A percentile compares a stretch with the other conserved stretches of the same genome.
Conservation (phyloP, 92 coral and sea anemone genomes). For the Heliopora coerulea region DNA sequence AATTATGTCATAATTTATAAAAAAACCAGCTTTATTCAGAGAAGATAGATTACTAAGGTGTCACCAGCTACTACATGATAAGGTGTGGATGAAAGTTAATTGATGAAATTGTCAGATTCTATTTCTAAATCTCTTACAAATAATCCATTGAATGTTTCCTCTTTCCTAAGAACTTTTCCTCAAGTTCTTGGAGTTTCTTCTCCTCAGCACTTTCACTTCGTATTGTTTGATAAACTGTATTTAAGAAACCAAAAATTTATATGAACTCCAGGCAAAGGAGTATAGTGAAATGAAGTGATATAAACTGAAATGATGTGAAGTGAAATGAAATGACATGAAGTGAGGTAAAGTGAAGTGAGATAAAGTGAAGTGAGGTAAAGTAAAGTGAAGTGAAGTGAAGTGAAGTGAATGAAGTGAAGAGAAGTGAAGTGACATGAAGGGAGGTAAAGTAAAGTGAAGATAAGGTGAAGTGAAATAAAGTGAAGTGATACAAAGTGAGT, state of each 20-base stretch:
- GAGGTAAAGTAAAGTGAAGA: not conserved
- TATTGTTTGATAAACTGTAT: slow-evolving; percentile 63
- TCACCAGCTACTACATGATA: no score
- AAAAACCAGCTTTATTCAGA: no score
- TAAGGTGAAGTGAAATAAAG: not conserved
- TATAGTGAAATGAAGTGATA: not conserved
- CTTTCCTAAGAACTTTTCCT: slow-evolving; percentile 71
- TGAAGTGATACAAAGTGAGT: not conserved
- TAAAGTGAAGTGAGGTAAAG: not conserved
- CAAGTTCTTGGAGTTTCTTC: slow-evolving; percentile 69
- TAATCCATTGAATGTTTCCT: slow-evolving; percentile 45
- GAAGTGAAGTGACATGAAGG: not conserved
- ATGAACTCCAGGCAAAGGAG: not conserved
- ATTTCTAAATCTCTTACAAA: slow-evolving; percentile 52
- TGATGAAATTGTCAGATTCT: no score
- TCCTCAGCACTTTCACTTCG: slow-evolving; percentile 61
- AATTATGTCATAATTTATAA: no score
- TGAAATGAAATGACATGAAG: not conserved
- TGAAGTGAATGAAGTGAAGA: not conserved
- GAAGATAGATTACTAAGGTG: no score
- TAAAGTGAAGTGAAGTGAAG: not conserved
- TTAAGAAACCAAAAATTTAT: slow-evolving; percentile 1
- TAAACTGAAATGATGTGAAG: not conserved
- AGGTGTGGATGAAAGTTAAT: no score
- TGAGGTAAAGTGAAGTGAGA: not conserved